Base-by-base conservation (phyloP, 2,113 vertebrate species). In the Balaeniceps rex region DNA sequence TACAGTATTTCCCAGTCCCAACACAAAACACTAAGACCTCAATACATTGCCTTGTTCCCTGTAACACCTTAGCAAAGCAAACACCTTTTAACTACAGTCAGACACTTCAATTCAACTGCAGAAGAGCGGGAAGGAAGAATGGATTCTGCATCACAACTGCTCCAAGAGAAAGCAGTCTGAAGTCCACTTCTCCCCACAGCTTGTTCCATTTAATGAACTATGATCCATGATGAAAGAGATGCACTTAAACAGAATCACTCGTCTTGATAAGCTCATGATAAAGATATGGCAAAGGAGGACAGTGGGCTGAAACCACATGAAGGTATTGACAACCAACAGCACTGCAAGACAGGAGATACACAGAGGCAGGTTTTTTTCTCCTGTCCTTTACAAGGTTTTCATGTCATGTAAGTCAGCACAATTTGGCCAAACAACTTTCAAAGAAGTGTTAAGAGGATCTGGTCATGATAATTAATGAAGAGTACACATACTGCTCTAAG, bases 361-460 rank as follows among this genome's bases (percentile, higher is more conserved):
- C 8, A 26, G 9, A 46, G 25, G 5, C 19, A 10, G 0, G 0
- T n/a, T 23, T 60, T 51, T 31, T 33, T 4, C 12, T 68, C 19
- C 21, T 29, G 9, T 78, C 28, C 29, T 82, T 79, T 66, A 54
- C 10, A 49, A 60, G 9, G n/a, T 54, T 74, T 87, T 66, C 8
- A 51, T 58, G 9, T 81, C 36, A 19, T 17, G 42, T 2, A 38
- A 24, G 8, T 29, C 13, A 44, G 26, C 28, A 80, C 2, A 31
- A 24, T 69, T 88, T 7, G 13, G 36, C 28, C 33, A 66, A 77
- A 52, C 25, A 40, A 58, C 21, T 40, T 72, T 78, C 74, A 81
- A 36, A 77, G 14, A 74, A 49, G 31, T 2, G 0, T 66, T 36
- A 61, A 12, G 34, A 83, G 17, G 31, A 83, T 17, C 19, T 44